A percentile compares a stretch with the other conserved stretches of the same genome.
These are phyloP conservation scores for Anas acuta DNA, from an alignment of 2,797 vertebrate species.

Conservation along the genomic window DNA sequence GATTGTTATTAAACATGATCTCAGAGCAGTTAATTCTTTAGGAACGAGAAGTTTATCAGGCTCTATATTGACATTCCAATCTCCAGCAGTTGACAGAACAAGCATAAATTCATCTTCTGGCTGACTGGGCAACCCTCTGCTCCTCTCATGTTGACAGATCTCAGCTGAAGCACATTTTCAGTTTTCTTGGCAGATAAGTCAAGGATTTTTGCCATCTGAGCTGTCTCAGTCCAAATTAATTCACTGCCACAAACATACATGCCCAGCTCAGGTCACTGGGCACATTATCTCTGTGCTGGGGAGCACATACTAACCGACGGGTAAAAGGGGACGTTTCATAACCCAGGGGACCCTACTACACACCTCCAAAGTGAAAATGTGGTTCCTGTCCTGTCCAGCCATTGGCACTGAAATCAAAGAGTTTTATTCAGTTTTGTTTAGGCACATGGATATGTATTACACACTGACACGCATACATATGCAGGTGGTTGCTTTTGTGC, in stretches of 20 bases:
- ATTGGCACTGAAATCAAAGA: background rate
- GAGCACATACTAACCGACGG: rapidly evolving
- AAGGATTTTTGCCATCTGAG: conserved; percentile 51
- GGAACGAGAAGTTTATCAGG: conserved; percentile 36
- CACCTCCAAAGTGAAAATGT: background rate
- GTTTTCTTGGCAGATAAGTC: conserved; percentile 26
- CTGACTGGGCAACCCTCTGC: conserved; percentile 40
- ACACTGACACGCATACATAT: rapidly evolving
- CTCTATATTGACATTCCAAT: conserved; percentile 34
- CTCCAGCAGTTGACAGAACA: conserved; percentile 40
- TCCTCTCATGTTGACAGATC: background rate
- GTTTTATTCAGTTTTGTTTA: background rate
- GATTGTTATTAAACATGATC: conserved; percentile 2
- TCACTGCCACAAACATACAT: rapidly evolving
- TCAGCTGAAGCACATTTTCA: conserved; percentile 38
- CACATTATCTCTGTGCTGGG: background rate
- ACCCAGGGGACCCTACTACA: background rate
- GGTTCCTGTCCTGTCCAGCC: background rate
- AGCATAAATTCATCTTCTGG: conserved; percentile 45
- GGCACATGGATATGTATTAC: background rate
- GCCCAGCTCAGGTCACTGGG: background rate
- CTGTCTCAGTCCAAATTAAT: background rate
- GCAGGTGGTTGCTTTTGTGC: background rate
- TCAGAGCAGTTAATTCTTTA: background rate
- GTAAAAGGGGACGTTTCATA: background rate